phyloP scores from a whole-genome alignment of 2,113 vertebrate species.

The western clawed frog (Xenopus tropicalis) region DNA sequence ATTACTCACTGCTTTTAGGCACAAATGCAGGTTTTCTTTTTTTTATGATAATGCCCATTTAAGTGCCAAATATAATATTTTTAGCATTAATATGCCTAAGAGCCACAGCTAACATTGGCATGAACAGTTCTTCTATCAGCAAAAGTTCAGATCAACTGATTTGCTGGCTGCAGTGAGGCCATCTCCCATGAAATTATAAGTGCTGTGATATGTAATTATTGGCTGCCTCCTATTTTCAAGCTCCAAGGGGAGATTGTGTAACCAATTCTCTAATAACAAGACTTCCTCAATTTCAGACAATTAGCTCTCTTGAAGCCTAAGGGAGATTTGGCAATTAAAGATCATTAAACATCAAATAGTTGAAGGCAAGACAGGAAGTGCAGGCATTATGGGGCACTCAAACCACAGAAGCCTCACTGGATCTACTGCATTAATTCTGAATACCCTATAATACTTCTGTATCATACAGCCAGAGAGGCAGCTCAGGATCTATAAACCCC shows the following conservation, averaged over 20 bases:
- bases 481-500: too few species aligned
- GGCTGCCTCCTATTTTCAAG: background rate
- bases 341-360: background rate
- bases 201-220: background rate
- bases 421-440: background rate
- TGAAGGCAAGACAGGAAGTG: background rate
- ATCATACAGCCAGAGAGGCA: too few species aligned
- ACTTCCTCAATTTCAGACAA: constrained; percentile 3
- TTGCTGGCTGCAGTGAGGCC: too few species aligned
- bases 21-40: too few species aligned
- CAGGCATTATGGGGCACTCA: background rate
- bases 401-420: background rate
- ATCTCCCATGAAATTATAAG: background rate
- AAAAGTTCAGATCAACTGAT: too few species aligned
- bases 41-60: too few species aligned
- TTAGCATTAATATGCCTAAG: too few species aligned
- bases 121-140: too few species aligned
- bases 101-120: too few species aligned
- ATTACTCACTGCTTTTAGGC: too few species aligned
- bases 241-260: background rate
- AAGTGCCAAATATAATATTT: too few species aligned
- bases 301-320: constrained; percentile 5
- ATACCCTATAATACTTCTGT: too few species aligned
- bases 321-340: background rate
- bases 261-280: background rate